phyloP scores from a whole-genome alignment of 2,797 vertebrate genomes.

The Brachyrhaphis roseni region DNA sequence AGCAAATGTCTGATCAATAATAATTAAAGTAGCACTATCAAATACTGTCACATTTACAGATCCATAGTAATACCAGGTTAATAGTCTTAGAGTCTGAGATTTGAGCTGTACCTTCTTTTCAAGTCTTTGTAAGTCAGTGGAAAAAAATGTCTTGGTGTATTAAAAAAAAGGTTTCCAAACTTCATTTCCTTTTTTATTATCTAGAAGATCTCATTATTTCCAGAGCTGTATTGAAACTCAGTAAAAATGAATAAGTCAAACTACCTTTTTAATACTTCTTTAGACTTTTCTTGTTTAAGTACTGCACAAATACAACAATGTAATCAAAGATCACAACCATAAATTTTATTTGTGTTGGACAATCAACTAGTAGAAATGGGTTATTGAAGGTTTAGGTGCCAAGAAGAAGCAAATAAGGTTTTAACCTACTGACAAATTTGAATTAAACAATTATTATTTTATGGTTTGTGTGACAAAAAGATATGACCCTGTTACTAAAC shows the following conservation, averaged over 20 bases:
- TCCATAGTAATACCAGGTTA: neutral
- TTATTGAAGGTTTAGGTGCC: neutral
- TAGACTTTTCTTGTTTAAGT: neutral
- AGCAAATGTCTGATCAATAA: constrained; percentile 12
- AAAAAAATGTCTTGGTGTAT: neutral
- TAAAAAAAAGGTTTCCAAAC: neutral
- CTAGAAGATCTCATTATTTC: neutral
- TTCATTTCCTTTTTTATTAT: neutral
- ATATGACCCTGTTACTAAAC: neutral
- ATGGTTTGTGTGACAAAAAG: neutral
- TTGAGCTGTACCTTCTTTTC: neutral
- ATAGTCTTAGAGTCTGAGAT: neutral
- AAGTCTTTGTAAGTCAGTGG: neutral
- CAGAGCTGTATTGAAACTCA: neutral
- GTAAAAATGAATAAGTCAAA: too few species aligned
- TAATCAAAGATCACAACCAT: neutral
- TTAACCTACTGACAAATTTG: neutral
- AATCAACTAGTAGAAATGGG: neutral
- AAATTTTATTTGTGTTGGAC: neutral
- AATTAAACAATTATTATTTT: neutral
- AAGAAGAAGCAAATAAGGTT: neutral
- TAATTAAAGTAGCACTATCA: constrained; percentile 26
- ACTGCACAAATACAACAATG: neutral
- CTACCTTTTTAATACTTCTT: too few species aligned
- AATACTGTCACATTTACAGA: constrained; percentile 8